These are phyloP conservation scores for Rhyacichthys aspro DNA, from an alignment of 2,797 vertebrate species.

Conservation along the genomic window DNA sequence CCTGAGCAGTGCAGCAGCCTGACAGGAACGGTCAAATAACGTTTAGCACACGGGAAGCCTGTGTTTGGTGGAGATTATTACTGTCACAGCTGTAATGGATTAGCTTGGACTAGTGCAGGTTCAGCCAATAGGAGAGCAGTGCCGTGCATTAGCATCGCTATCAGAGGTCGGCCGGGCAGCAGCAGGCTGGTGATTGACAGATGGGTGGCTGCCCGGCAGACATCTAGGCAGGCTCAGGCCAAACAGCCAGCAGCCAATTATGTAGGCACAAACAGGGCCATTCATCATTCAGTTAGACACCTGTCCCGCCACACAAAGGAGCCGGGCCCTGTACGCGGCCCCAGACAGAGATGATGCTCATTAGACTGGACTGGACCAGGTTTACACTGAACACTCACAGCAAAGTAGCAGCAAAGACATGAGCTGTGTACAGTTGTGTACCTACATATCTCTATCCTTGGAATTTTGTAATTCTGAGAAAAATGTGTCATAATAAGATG, in stretches of 20 bases:
- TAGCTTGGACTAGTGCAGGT: slow-evolving; percentile 65
- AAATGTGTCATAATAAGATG: no score
- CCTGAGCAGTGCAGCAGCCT: slow-evolving; percentile 56
- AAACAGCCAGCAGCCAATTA: slow-evolving; percentile 78
- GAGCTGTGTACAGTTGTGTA: no score
- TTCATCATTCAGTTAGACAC: slow-evolving; percentile 82
- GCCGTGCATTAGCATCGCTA: slow-evolving; percentile 77
- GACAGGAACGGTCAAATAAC: slow-evolving; percentile 82
- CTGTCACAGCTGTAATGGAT: slow-evolving; percentile 82
- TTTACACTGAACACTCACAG: slow-evolving; percentile 8
- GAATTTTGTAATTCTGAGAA: no score
- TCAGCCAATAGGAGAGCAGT: slow-evolving; percentile 68
- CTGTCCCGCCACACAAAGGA: slow-evolving; percentile 76
- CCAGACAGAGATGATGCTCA: slow-evolving; percentile 68
- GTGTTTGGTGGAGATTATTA: slow-evolving; percentile 79
- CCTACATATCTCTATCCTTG: no score
- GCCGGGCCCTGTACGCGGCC: slow-evolving; percentile 49
- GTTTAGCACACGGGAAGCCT: slow-evolving; percentile 77
- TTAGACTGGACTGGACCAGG: slow-evolving; percentile 64
- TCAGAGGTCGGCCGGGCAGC: slow-evolving; percentile 75
- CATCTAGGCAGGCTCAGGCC: slow-evolving; percentile 66
- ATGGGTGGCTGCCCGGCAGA: slow-evolving; percentile 74
- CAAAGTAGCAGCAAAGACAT: no score
- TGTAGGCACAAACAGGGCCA: slow-evolving; percentile 73
- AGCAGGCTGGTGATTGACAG: slow-evolving; percentile 78